A percentile compares a stretch with the other conserved stretches of the same genome.
These are phyloP conservation scores for Microcebus murinus DNA, from an alignment of 2,113 vertebrate species.

Conservation along the genomic window DNA sequence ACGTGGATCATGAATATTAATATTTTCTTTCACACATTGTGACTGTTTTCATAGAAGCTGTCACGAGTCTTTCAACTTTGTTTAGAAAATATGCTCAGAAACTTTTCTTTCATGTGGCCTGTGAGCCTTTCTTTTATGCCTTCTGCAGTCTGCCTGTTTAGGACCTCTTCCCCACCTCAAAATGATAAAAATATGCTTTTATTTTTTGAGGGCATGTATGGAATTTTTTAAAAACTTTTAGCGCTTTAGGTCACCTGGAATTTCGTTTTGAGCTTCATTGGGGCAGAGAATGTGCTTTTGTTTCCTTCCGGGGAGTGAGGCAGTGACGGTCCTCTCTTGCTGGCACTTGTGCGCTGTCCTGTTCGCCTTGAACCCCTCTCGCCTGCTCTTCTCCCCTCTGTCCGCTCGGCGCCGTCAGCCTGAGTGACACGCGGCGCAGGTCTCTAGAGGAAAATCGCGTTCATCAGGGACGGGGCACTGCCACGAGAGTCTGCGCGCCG, in stretches of 20 bases:
- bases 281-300: background rate
- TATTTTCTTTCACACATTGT: background rate
- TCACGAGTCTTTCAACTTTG: background rate
- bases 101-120: background rate
- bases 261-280: background rate
- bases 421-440: too few species aligned
- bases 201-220: background rate
- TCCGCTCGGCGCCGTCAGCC: background rate
- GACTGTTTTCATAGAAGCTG: background rate
- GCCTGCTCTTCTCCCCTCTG: background rate
- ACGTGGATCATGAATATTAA: background rate
- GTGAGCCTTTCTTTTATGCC: background rate
- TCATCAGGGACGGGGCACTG: background rate
- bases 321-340: background rate
- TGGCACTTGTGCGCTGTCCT: background rate
- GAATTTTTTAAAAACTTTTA: background rate
- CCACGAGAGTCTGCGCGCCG: accelerated
- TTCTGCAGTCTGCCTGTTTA: background rate
- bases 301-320: background rate
- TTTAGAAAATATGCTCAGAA: background rate
- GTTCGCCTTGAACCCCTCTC: background rate
- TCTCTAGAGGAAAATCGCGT: background rate
- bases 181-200: background rate
- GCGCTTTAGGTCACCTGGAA: background rate
- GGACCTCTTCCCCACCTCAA: background rate